Evolutionary conservation across 2,797 vertebrate species (phyloP).

Genomic region (Malurus leucopterus): DNA sequence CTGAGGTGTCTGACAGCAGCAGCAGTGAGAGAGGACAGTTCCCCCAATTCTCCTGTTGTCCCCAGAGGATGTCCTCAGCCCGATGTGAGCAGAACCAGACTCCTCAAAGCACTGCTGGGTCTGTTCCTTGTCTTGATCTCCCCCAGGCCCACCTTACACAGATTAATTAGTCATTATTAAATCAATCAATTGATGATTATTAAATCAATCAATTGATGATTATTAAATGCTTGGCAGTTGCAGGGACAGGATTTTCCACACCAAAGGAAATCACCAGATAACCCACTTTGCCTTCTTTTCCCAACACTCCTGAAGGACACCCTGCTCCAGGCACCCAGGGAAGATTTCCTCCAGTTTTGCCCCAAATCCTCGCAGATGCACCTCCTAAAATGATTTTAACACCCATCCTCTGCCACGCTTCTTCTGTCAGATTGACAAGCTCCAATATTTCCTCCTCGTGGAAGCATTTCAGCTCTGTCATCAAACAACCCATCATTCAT

Average conservation of each 20-base stretch:
- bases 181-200: background rate
- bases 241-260: background rate
- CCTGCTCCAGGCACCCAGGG: background rate
- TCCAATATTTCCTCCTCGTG: background rate
- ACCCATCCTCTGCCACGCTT: background rate
- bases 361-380: background rate
- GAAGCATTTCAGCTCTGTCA: background rate
- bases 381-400: background rate
- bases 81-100: background rate
- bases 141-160: rapidly evolving
- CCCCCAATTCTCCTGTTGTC: background rate
- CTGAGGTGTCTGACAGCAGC: background rate
- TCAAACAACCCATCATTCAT: background rate
- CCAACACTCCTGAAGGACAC: background rate
- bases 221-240: background rate
- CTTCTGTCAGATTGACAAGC: background rate
- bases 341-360: background rate
- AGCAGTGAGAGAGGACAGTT: background rate
- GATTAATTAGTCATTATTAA: background rate
- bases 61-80: background rate
- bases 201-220: background rate
- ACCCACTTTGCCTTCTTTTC: background rate
- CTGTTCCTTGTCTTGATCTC: background rate
- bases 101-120: background rate
- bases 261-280: background rate